phyloP scores from a whole-genome alignment of 1,140 invertebrate genomes.

The Penaeus vannamei region DNA sequence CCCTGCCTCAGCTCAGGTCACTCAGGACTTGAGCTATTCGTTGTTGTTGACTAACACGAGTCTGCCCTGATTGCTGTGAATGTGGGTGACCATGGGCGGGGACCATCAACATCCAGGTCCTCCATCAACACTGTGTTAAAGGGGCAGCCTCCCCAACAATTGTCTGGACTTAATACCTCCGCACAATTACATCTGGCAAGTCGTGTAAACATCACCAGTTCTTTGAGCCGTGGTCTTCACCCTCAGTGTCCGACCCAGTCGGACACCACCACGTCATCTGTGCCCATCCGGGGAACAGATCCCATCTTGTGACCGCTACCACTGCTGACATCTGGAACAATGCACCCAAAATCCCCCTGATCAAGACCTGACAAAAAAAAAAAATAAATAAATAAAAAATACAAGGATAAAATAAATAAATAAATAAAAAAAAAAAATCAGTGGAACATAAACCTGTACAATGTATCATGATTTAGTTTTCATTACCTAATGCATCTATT shows the following conservation, averaged over 20 bases:
- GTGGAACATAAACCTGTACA: too few relatives aligned
- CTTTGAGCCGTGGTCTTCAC: conserved; percentile 36
- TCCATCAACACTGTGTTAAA: conserved; percentile 61
- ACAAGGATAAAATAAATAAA: too few relatives aligned
- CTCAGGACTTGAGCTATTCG: conserved; percentile 38
- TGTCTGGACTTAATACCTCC: conserved; percentile 54
- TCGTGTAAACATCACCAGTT: conserved; percentile 49
- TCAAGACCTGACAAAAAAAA: conserved; percentile 75
- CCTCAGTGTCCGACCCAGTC: conserved; percentile 68
- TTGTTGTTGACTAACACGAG: neutral
- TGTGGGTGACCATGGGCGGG: conserved; percentile 41
- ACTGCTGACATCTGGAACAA: conserved; percentile 76
- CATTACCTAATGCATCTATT: too few relatives aligned
- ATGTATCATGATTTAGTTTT: too few relatives aligned
- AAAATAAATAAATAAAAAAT: too few relatives aligned
- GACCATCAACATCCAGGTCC: conserved; percentile 51
- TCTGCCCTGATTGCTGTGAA: conserved; percentile 31
- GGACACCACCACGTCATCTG: conserved; percentile 71
- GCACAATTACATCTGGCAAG: conserved; percentile 57
- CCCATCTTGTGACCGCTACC: conserved; percentile 69
- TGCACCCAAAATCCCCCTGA: conserved; percentile 80
- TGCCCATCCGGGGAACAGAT: conserved; percentile 74
- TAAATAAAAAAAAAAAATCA: too few relatives aligned
- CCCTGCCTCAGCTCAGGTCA: conserved; percentile 35
- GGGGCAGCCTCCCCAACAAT: conserved; percentile 58